These are phyloP conservation scores for Heteromormyrus szaboi DNA, from an alignment of 2,797 vertebrate species.

Conservation along the genomic window DNA sequence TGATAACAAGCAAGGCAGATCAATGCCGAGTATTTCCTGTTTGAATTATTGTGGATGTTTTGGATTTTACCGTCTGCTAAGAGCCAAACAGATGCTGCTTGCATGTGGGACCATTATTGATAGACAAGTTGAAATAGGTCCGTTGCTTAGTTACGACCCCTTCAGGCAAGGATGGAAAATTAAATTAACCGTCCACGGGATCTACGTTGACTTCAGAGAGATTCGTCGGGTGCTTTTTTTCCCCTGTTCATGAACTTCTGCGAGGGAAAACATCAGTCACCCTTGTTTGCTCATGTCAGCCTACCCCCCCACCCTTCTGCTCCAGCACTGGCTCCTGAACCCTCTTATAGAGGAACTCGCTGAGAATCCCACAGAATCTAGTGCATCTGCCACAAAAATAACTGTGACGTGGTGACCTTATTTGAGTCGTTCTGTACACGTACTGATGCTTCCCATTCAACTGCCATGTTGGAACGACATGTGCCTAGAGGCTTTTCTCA, in stretches of 20 bases:
- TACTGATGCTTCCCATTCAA: background rate
- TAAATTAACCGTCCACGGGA: background rate
- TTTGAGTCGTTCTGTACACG: background rate
- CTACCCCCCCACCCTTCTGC: background rate
- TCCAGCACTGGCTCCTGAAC: background rate
- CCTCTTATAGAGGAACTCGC: background rate
- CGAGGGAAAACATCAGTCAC: background rate
- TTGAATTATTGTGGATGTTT: background rate
- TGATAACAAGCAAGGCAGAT: background rate
- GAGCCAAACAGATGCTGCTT: background rate
- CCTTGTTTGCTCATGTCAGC: background rate
- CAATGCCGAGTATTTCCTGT: background rate
- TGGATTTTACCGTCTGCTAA: background rate
- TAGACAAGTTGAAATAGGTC: background rate
- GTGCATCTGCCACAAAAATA: constrained; percentile 8
- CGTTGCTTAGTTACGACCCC: background rate
- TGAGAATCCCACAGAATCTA: constrained; percentile 5
- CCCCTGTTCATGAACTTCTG: background rate
- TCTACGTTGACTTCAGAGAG: background rate
- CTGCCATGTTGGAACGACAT: background rate
- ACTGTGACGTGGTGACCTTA: constrained; percentile 3
- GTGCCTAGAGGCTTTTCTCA: background rate
- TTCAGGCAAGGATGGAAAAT: background rate
- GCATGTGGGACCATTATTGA: background rate
- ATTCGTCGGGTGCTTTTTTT: background rate